Evolutionary conservation across 2,113 vertebrate species (phyloP).

Genomic region (Hyaena hyaena): DNA sequence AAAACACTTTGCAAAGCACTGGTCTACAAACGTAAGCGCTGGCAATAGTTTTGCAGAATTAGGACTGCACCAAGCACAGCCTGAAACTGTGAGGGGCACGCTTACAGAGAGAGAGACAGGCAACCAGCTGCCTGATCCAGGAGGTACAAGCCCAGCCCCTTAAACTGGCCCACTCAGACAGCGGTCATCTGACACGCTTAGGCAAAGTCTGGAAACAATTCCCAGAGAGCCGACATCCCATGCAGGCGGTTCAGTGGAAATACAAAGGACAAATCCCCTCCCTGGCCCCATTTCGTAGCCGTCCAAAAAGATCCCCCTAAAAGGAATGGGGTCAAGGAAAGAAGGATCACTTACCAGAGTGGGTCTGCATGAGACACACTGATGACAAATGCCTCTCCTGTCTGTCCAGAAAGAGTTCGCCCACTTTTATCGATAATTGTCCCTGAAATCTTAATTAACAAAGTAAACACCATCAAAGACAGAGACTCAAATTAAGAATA

Average conservation of each 20-base stretch:
- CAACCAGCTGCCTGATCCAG: background rate
- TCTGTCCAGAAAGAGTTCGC: constrained; percentile 97
- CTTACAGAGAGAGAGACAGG: background rate
- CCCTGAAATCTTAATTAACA: constrained; percentile 92
- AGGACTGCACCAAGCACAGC: background rate
- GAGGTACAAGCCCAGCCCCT: background rate
- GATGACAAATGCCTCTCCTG: constrained; percentile 96
- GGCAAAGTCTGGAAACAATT: background rate
- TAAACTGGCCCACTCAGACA: background rate
- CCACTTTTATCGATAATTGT: constrained; percentile 98
- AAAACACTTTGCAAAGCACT: background rate
- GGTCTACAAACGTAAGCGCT: background rate
- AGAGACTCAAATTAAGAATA: background rate
- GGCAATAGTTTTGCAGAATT: background rate
- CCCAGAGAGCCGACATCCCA: background rate
- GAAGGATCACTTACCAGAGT: constrained; percentile 91
- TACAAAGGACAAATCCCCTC: background rate
- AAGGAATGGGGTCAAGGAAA: background rate
- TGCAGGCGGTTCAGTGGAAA: background rate
- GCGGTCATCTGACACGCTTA: background rate
- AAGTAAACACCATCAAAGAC: background rate
- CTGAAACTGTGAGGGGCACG: background rate
- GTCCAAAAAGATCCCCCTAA: background rate
- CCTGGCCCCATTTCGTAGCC: background rate
- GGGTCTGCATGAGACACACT: constrained; percentile 94